These are phyloP conservation scores for Planococcus citri DNA, from an alignment of 1,140 invertebrate species.

Conservation along the genomic window DNA sequence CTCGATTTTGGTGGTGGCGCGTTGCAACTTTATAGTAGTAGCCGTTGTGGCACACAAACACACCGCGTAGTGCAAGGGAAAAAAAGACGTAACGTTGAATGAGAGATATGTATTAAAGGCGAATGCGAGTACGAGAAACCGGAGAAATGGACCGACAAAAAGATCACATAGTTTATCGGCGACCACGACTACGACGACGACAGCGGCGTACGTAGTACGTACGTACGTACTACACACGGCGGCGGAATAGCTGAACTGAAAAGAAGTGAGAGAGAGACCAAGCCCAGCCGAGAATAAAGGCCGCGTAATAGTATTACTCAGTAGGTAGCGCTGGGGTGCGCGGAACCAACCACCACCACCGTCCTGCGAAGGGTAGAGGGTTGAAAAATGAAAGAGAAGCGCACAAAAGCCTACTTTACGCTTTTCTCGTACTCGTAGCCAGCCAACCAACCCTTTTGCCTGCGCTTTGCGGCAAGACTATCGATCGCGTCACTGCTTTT, in stretches of 20 bases:
- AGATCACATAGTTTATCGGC: too few relatives aligned
- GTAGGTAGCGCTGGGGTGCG: not conserved
- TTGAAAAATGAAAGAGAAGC: slow-evolving; percentile 15
- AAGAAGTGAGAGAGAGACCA: not conserved
- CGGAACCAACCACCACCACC: too few relatives aligned
- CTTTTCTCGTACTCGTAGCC: slow-evolving; percentile 11
- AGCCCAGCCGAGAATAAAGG: slow-evolving; percentile 13
- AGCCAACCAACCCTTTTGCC: not conserved
- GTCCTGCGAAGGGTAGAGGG: not conserved
- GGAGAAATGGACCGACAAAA: too few relatives aligned
- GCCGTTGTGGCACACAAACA: too few relatives aligned
- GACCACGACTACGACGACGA: not conserved
- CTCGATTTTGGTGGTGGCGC: too few relatives aligned
- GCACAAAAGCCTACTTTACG: slow-evolving; percentile 18
- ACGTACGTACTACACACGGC: too few relatives aligned
- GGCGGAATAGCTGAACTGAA: not conserved
- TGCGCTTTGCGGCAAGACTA: not conserved
- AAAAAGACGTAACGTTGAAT: too few relatives aligned
- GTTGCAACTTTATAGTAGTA: too few relatives aligned
- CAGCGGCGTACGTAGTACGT: not conserved
- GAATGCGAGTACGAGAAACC: too few relatives aligned
- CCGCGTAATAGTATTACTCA: not conserved
- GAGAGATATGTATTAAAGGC: too few relatives aligned
- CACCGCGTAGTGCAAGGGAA: too few relatives aligned
- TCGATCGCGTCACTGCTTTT: slow-evolving; percentile 9